A percentile compares a stretch with the other conserved stretches of the same genome.
Conservation (phyloP, 2,797 vertebrate genomes). For the Melanotaenia nigrans region DNA sequence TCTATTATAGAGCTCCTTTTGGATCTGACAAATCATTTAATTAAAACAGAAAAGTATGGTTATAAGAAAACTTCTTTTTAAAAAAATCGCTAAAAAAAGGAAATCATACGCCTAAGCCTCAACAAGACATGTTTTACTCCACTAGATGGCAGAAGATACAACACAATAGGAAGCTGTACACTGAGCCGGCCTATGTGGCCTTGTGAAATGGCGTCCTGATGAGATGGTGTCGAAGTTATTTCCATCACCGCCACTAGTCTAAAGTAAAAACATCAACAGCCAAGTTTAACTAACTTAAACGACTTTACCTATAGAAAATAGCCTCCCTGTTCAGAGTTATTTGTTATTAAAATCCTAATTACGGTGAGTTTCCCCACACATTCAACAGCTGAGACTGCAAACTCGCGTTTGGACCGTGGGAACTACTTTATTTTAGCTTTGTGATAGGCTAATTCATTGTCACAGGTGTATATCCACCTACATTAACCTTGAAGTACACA, state of each 20-base stretch:
- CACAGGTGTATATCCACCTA: too few species aligned
- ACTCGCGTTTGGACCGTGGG: not conserved
- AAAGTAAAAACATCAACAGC: conserved; percentile 4
- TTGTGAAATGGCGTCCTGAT: conserved; percentile 82
- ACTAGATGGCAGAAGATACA: conserved; percentile 73
- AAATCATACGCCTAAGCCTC: too few species aligned
- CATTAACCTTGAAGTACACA: not conserved
- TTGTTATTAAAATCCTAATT: not conserved
- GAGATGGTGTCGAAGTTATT: conserved; percentile 73
- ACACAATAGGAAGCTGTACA: not conserved
- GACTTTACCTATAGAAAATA: not conserved
- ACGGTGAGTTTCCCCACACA: not conserved
- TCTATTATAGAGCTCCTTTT: too few species aligned
- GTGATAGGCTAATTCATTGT: not conserved
- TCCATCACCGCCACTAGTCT: conserved; percentile 53
- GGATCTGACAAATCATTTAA: too few species aligned
- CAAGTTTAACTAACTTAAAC: not conserved
- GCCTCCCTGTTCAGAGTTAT: not conserved
- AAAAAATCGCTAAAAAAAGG: too few species aligned
- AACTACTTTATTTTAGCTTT: not conserved
- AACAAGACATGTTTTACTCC: conserved; percentile 28
- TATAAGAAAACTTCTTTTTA: too few species aligned
- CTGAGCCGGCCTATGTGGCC: conserved; percentile 28
- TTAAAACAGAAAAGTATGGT: too few species aligned
- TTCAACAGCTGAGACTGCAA: conserved; percentile 44